These are phyloP conservation scores for Hydrotaea diabolus DNA, from an alignment of 2,888 invertebrate genomes.

Conservation along the genomic window DNA sequence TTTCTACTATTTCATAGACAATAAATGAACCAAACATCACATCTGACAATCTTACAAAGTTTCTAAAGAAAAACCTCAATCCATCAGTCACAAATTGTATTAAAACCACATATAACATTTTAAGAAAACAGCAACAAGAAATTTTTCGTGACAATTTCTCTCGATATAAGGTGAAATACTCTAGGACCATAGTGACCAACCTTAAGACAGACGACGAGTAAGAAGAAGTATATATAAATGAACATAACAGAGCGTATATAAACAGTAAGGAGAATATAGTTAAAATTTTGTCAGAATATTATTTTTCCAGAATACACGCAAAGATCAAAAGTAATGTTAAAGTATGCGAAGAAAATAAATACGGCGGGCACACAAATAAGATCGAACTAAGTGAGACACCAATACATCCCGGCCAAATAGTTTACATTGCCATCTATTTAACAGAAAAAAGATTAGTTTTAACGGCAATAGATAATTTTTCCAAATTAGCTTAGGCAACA, in stretches of 20 bases:
- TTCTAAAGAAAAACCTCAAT: slow-evolving; percentile 10
- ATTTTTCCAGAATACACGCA: not conserved
- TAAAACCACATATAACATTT: not conserved
- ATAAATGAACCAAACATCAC: not conserved
- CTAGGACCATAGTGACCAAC: not conserved
- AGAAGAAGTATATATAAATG: not conserved
- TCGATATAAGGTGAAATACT: slow-evolving; percentile 10
- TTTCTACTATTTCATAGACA: not conserved
- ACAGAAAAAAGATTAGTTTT: not conserved
- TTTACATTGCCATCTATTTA: not conserved
- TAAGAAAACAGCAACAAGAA: slow-evolving; percentile 4
- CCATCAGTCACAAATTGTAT: slow-evolving; percentile 8
- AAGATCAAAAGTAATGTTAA: not conserved
- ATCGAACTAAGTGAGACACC: not conserved
- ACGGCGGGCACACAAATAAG: not conserved
- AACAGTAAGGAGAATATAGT: not conserved
- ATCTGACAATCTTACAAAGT: not conserved
- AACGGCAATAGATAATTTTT: not conserved
- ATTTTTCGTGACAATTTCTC: not conserved
- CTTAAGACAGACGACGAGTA: not conserved
- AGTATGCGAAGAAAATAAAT: slow-evolving; percentile 17
- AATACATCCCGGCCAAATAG: not conserved
- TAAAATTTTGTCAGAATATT: not conserved
- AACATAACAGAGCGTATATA: not conserved
- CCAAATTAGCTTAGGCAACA: not conserved